phyloP scores from a whole-genome alignment of 2,888 invertebrate genomes.

The Elgonia sp. region DNA sequence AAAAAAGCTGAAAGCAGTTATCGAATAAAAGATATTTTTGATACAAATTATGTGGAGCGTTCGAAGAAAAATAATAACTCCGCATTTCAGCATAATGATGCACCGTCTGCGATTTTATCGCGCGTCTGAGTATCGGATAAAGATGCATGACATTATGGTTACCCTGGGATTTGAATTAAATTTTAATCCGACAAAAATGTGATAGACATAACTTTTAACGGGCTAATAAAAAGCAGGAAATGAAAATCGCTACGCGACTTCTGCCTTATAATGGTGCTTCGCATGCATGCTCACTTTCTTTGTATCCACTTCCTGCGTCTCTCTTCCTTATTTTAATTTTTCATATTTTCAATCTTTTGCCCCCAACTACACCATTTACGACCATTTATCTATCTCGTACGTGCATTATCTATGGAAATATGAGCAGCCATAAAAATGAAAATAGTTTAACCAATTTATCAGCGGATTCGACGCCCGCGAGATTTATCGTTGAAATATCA shows the following conservation, averaged over 20 bases:
- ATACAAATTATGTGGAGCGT: constrained; percentile 40
- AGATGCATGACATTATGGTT: constrained; percentile 69
- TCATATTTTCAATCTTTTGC: constrained; percentile 64
- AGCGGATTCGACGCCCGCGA: constrained; percentile 31
- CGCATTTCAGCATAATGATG: constrained; percentile 55
- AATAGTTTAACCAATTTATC: constrained; percentile 65
- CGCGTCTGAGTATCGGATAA: constrained; percentile 66
- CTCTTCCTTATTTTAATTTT: constrained; percentile 65
- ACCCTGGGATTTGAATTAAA: constrained; percentile 80
- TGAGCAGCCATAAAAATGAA: constrained; percentile 58
- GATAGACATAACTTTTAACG: constrained; percentile 84
- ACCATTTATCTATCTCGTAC: constrained; percentile 46
- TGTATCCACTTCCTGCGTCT: constrained; percentile 52
- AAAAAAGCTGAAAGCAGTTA: background rate
- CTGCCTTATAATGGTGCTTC: constrained; percentile 69
- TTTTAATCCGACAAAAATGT: constrained; percentile 84
- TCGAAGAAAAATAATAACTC: constrained; percentile 55
- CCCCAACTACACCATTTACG: constrained; percentile 46
- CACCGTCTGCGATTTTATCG: constrained; percentile 70
- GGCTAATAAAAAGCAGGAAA: constrained; percentile 84
- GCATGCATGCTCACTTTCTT: constrained; percentile 68
- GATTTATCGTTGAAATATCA: constrained; percentile 30
- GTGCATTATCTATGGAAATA: constrained; percentile 57
- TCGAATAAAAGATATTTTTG: constrained; percentile 16
- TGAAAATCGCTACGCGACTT: constrained; percentile 81